Base-by-base conservation (phyloP, 2,888 invertebrate genomes). In the Pseudeuparius sepicola region DNA sequence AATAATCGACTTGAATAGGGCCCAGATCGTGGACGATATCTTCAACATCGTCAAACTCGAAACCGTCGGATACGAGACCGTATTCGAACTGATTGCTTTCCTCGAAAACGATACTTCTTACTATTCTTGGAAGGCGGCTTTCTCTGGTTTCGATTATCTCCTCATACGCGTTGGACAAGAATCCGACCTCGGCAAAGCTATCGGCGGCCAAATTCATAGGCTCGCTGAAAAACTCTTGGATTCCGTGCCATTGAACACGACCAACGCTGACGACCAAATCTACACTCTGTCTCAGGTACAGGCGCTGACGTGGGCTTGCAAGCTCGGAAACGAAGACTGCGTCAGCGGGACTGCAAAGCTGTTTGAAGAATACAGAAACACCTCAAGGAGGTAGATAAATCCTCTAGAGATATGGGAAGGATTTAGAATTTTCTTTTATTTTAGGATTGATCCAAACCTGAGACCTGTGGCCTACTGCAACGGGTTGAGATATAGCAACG, bases 391-490 rank as follows among this genome's bases (percentile, higher is more conserved):
- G 36, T 30, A 36, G 25, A n/a, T 7, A 9, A 30, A 14, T 4
- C 4, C n/a, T n/a, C n/a, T 30, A 4, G 9, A 11, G 3, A 17
- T 61, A 13, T 73, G 68, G 43, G 37, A 47, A 2, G n/a, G 3
- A 11, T 16, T n/a, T 9, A n/a, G 17, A 17, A 16, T 31, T 30
- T 16, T 10, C 9, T 26, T 9, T 12, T 4, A 14, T 34, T 38
- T 31, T 31, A 70, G 74, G 14, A 66, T 77, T 32, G 64, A 71
- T 11, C 69, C 70, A 14, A 80, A 87, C 50, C 66, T 76, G 30
- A 75, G 81, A 31, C 60, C 68, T 15, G 70, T 74, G 33, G 79
- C 87, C 1, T 88, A 86, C 60, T 88, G 88, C 54, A 73, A 73
- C 14, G 84, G 71, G 2, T 64, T 89, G 4, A 70, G 74, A 6